Evolutionary conservation across 2,797 vertebrate species (phyloP), one percentile per base, ranked within the genome.

Genomic region (Poecile montanus): DNA sequence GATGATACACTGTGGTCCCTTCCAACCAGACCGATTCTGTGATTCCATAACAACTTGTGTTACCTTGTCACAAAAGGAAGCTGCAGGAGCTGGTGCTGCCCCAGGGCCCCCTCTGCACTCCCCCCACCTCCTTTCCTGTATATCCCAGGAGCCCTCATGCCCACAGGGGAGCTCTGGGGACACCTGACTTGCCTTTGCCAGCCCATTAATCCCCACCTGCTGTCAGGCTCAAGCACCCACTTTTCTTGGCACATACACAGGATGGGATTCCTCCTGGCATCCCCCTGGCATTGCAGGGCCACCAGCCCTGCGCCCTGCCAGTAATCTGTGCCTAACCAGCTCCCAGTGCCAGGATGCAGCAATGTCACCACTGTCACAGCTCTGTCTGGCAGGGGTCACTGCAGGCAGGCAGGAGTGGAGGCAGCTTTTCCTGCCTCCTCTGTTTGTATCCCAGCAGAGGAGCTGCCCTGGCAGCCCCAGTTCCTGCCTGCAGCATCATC

Each of bases 71-170:
- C 47, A 32, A 36, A 42, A 58, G 44, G 26, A 66, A 47, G n/a
- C 25, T 61, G 54, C 68, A 66, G 45, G 53, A 73, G n/a, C 38
- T 47, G 40, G 2, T 40, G n/a, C 40, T 47, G 61, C 10, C 20
- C 20, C 60, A n/a, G 23, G 9, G 25, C 11, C 16, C 11, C 6
- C 53, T 30, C 21, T 34, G 20, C 10, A n/a, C 4, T 25, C 6
- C 14, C 16, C 9, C n/a, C 42, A 56, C 13, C 36, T 40, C n/a
- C 25, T 26, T 42, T 48, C 14, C 53, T 47, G 40, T 27, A 5
- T 13, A 34, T 21, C 26, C 0, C 0, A 40, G 17, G 30, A 67
- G 40, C 54, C 21, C 32, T 23, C 42, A 25, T 26, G 27, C 17
- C 12, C 18, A 34, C 34, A 60, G 42, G 26, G 42, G 6, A 32